These are phyloP conservation scores for Terrapene triunguis DNA, from an alignment of 2,113 vertebrate species.

Conservation along the genomic window DNA sequence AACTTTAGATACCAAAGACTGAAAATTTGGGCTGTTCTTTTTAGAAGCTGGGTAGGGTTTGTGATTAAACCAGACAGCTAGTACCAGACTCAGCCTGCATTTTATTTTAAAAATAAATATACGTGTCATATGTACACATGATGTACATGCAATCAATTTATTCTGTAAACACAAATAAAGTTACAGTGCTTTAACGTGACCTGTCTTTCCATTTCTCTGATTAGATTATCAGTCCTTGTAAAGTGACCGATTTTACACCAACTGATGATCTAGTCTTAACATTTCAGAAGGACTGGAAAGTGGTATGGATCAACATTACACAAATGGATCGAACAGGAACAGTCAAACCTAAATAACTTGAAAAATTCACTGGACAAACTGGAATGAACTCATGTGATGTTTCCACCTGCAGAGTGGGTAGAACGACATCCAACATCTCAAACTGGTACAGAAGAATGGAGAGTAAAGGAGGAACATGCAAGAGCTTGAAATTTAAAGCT, in stretches of 20 bases:
- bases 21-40: neutral
- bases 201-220: neutral
- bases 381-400: neutral
- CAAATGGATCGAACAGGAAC: neutral
- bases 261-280: neutral
- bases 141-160: neutral
- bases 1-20: fast-evolving
- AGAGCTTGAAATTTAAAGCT: neutral
- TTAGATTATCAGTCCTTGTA: neutral
- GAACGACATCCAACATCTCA: neutral
- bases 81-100: neutral
- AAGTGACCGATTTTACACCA: neutral
- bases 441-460: neutral
- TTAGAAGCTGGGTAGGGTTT: neutral
- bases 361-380: neutral
- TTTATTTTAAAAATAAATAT: neutral
- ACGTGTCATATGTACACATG: too few relatives aligned
- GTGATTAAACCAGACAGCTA: neutral
- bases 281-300: neutral
- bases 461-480: neutral
- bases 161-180: neutral
- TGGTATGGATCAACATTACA: neutral
- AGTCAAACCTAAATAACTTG: neutral
- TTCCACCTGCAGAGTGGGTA: neutral
- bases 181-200: neutral